Base-by-base conservation (phyloP, 2,797 vertebrate species). In the Enteromius anoplus region DNA sequence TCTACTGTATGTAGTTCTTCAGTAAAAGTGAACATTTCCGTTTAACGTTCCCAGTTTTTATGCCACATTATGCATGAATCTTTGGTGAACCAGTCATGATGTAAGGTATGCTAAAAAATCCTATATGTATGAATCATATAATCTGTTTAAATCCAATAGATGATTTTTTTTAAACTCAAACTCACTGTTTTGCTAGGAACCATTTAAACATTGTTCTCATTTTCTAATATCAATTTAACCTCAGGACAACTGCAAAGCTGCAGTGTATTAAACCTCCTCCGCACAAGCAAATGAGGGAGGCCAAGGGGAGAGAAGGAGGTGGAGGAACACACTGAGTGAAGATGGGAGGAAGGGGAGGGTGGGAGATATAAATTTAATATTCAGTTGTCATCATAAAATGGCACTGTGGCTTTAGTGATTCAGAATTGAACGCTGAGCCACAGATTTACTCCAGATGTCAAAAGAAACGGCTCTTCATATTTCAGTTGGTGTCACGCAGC, bases 381-480 rank as follows among this genome's bases (percentile, higher is more conserved):
- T 87, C 92, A 81, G 80, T 90, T 93, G 91, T 92, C 92, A 91
- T 85, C 89, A 90, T 94, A 92, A 93, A 93, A 91, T 49, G 90
- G 88, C 88, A 90, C 90, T 89, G 90, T 91, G 92, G 89, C 92
- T 88, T 87, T 86, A 81, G 89, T 88, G 90, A 88, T 92, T 92
- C 93, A 92, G 90, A 77, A 83, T 76, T 42, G 86, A 47, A 79
- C 69, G 19, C 88, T 85, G 88, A 86, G 88, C 89, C 85, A 84
- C 89, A 93, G 94, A 94, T 94, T 94, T 93, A 94, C 88, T 80
- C 82, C 89, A 83, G 72, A 87, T 89, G 90, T 91, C 92, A 91
- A 90, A 87, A 81, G 88, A 90, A 91, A 91, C 87, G 86, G 91
- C 89, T 90, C 88, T 92, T 90, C 91, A 91, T 91, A 91, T 91